Evolutionary conservation across 2,888 invertebrate species (phyloP), one percentile per base, ranked within the genome.

Genomic region (Labia minor): DNA sequence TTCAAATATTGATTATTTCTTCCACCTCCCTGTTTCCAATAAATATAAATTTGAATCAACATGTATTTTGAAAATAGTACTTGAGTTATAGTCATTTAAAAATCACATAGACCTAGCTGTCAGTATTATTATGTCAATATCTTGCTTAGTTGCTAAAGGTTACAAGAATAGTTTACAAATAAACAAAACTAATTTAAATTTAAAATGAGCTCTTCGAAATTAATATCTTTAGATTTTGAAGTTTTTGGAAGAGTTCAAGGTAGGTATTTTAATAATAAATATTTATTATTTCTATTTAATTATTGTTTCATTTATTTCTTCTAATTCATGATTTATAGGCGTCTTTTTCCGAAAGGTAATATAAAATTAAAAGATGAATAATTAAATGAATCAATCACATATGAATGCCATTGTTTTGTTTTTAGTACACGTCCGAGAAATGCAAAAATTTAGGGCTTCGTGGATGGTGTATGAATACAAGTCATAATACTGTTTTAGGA

Each of bases 381-480:
- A 2, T 11, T 61, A 61, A 1, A 6, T 65, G 16, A 49, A 8
- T 21, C n/a, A 16, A 65, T 61, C 19, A 19, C n/a, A 14, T 19
- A 63, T 63, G 16, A 16, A 63, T 19, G 21, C 10, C 21, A 63
- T n/a, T 21, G 26, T 19, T 18, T 67, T 67, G 0, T 62, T 68
- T 68, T 10, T 49, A 89, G 88, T 82, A 81, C 70, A 89, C 89
- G 0, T 83, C 86, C 74, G 77, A 82, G 68, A 82, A 86, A 75
- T 86, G 85, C 0, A 81, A 82, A 26, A 82, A 82, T 72, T 77
- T 88, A 19, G 83, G 83, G 1, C 73, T 89, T 1, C 81, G 79
- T 69, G 90, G 89, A 11, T 89, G 88, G 87, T 88, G 88, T 73
- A 85, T 82, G 81, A 89, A 89, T 73, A 89, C 89, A 0, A 72